Conservation (phyloP, 2,113 vertebrate genomes). For the Nycticorax nycticorax region DNA sequence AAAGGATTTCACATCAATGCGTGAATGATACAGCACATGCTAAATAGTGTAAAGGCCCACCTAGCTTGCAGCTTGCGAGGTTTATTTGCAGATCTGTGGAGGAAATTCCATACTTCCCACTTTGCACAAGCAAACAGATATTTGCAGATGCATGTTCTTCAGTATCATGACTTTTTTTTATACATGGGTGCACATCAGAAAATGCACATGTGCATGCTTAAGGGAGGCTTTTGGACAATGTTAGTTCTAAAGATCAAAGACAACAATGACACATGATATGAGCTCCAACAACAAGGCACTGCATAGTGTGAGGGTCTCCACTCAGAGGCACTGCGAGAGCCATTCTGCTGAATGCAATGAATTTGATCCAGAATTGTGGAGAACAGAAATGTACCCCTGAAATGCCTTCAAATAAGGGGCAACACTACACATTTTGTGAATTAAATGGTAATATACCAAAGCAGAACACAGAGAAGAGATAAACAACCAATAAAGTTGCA, state of each 20-base stretch:
- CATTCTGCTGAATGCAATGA: not conserved
- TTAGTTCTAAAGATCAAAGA: not conserved
- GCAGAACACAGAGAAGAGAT: not conserved
- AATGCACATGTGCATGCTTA: not conserved
- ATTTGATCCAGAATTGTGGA: not conserved
- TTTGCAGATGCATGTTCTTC: not conserved
- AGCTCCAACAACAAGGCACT: not conserved
- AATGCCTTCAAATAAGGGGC: not conserved
- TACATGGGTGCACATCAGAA: not conserved
- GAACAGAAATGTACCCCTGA: not conserved
- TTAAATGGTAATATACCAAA: not conserved
- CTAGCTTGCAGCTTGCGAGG: not conserved
- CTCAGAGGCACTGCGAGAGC: not conserved
- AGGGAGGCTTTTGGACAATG: not conserved
- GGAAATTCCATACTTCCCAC: not conserved
- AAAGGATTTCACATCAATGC: not conserved
- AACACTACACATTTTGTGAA: not conserved
- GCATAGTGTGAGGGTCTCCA: not conserved
- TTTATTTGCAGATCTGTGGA: not conserved
- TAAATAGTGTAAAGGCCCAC: not conserved
- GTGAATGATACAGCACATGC: not conserved
- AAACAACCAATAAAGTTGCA: not conserved
- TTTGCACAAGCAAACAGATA: not conserved
- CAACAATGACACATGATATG: not conserved
- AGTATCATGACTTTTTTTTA: not conserved